These are phyloP conservation scores for Epizoanthus fatuus DNA, from an alignment of 92 coral and sea anemone genomes.

Conservation along the genomic window DNA sequence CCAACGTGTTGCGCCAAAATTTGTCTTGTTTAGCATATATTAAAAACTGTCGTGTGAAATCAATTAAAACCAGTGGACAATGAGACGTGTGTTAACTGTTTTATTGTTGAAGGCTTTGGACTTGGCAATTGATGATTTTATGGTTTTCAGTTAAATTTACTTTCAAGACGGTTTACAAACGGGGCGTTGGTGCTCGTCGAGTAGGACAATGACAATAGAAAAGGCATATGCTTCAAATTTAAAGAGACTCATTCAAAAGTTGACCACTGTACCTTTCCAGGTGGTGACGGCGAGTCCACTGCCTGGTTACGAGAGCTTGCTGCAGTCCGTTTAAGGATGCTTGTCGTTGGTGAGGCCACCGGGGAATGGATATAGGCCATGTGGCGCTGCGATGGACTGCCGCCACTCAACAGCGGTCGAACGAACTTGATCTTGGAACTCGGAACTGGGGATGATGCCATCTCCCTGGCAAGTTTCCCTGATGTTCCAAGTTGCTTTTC, in stretches of 20 bases:
- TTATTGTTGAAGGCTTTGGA: too few relatives aligned
- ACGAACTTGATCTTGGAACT: constrained; percentile 81
- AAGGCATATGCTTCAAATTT: neutral
- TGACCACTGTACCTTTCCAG: constrained; percentile 81
- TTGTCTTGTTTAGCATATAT: too few relatives aligned
- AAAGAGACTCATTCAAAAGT: neutral
- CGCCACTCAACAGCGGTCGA: constrained; percentile 79
- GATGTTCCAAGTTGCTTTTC: constrained; percentile 40
- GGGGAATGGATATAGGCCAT: constrained; percentile 78
- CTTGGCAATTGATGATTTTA: too few relatives aligned
- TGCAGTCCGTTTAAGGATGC: constrained; percentile 89
- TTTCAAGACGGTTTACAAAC: too few relatives aligned
- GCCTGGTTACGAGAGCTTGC: constrained; percentile 66
- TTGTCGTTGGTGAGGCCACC: constrained; percentile 89
- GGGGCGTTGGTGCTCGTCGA: too few relatives aligned
- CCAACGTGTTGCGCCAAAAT: too few relatives aligned
- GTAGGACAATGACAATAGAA: too few relatives aligned
- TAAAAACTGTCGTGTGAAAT: too few relatives aligned
- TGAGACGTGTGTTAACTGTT: too few relatives aligned
- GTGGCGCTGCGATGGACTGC: constrained; percentile 84
- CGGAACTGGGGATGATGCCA: constrained; percentile 88
- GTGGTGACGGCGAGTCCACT: constrained; percentile 95
- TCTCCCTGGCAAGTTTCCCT: constrained; percentile 47
- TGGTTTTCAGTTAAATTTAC: too few relatives aligned
- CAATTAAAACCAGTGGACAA: too few relatives aligned